Conservation (phyloP, 2,113 vertebrate genomes). For the Oryzias javanicus region DNA sequence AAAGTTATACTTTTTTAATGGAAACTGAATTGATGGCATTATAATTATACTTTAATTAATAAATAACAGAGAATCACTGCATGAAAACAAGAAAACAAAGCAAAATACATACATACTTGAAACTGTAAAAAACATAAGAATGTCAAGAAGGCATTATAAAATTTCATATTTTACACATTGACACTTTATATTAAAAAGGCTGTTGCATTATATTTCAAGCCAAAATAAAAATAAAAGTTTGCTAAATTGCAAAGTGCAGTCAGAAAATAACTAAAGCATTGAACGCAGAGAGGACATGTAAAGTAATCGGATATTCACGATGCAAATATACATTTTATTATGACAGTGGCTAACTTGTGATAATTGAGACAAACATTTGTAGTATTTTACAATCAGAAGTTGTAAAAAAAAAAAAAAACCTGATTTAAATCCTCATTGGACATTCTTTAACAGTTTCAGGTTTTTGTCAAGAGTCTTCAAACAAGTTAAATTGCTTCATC, state of each 20-base stretch:
- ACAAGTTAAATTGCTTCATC: conserved; percentile 5
- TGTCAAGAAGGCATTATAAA: not conserved
- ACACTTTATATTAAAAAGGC: conserved; percentile 19
- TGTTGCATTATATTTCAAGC: not conserved
- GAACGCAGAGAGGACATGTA: no score
- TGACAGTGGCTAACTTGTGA: not conserved
- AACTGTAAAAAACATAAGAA: conserved; percentile 1
- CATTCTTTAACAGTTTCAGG: not conserved
- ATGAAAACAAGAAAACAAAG: not conserved
- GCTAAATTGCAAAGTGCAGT: no score
- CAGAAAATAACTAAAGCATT: no score
- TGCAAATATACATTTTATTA: not conserved
- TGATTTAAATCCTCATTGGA: not conserved
- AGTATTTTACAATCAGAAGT: not conserved
- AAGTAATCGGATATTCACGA: no score
- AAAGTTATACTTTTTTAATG: no score
- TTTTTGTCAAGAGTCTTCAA: not conserved
- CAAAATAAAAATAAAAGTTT: not conserved
- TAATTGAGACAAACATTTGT: no score
- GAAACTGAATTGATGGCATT: no score
- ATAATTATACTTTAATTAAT: not conserved
- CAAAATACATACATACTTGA: not conserved
- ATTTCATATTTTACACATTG: conserved; percentile 4
- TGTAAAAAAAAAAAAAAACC: not conserved
- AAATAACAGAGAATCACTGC: not conserved